Evolutionary conservation across 2,888 invertebrate species (phyloP), one percentile per base, ranked within the genome.

Genomic region (Chymomyza caudatula): DNA sequence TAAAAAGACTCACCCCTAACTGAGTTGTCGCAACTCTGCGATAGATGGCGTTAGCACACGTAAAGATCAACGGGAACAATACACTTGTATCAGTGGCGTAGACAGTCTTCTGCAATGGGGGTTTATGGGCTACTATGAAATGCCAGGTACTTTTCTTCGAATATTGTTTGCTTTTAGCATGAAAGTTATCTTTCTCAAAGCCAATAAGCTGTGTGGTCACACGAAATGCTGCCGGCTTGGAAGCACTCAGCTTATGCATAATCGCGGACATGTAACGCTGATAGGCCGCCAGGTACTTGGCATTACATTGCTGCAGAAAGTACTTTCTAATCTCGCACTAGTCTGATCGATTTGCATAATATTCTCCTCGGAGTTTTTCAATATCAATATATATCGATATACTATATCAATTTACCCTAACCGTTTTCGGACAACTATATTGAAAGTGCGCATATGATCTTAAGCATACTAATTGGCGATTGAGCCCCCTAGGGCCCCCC

Each of bases 321-420:
- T 95, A 95, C 74, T 95, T 95, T 58, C 94, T 92, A 95, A 90
- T 22, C 95, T 94, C 78, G 97, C 91, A 57, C 94, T 94, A 0
- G 97, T 96, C 90, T 98, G 97, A 90, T 98, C 97, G 81, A 98
- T 94, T 92, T 97, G 93, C 68, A 98, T 95, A 5, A 98, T 94
- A 89, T 97, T 96, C 85, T 95, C 94, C 83, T 96, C 95, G 4
- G 98, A 97, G 89, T 98, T 96, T 88, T 96, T 96, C n/a, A n/a
- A n/a, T n/a, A n/a, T n/a, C n/a, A n/a, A n/a, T n/a, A n/a, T n/a
- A n/a, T n/a, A n/a, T n/a, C n/a, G n/a, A n/a, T n/a, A n/a, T n/a
- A n/a, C n/a, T n/a, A n/a, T n/a, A n/a, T n/a, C n/a, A n/a, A n/a
- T n/a, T n/a, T n/a, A n/a, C n/a, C n/a, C n/a, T n/a, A n/a, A n/a